These are phyloP conservation scores for Microctonus aethiopoides DNA, from an alignment of 2,888 invertebrate genomes.

Conservation along the genomic window DNA sequence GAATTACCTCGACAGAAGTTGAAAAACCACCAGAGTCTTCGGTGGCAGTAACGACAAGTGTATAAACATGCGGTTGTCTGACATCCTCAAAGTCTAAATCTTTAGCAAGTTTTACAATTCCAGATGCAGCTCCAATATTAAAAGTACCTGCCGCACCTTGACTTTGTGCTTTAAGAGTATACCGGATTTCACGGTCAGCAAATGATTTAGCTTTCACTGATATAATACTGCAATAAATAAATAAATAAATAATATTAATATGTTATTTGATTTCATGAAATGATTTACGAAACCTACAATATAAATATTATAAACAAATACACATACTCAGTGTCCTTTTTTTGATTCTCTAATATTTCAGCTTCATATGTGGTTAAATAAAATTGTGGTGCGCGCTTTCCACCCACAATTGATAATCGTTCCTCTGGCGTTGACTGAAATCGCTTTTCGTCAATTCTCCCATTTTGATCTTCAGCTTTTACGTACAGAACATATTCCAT, in stretches of 20 bases:
- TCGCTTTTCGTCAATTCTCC: slow-evolving; percentile 88
- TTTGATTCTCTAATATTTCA: slow-evolving; percentile 96
- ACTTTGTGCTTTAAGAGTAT: slow-evolving; percentile 92
- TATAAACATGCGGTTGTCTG: slow-evolving; percentile 92
- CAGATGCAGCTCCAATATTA: slow-evolving; percentile 93
- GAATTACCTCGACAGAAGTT: slow-evolving; percentile 89
- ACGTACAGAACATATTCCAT: slow-evolving; percentile 97
- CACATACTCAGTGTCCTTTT: slow-evolving; percentile 95
- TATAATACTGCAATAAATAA: slow-evolving; percentile 81
- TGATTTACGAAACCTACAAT: no score
- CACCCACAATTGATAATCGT: slow-evolving; percentile 94
- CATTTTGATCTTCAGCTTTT: slow-evolving; percentile 95
- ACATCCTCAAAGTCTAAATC: slow-evolving; percentile 97
- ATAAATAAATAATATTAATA: no score
- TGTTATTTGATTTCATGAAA: no score
- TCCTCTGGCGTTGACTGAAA: slow-evolving; percentile 94
- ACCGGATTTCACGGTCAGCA: slow-evolving; percentile 95
- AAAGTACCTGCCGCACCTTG: slow-evolving; percentile 93
- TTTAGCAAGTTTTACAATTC: slow-evolving; percentile 94
- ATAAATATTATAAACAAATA: no score
- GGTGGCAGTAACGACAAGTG: slow-evolving; percentile 91
- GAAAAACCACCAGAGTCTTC: slow-evolving; percentile 98
- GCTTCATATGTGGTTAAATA: slow-evolving; percentile 95
- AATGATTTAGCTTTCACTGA: slow-evolving; percentile 98
- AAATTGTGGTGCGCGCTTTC: slow-evolving; percentile 97